Base-by-base conservation (phyloP, 2,888 invertebrate genomes). In the Gasteruption jaculator region DNA sequence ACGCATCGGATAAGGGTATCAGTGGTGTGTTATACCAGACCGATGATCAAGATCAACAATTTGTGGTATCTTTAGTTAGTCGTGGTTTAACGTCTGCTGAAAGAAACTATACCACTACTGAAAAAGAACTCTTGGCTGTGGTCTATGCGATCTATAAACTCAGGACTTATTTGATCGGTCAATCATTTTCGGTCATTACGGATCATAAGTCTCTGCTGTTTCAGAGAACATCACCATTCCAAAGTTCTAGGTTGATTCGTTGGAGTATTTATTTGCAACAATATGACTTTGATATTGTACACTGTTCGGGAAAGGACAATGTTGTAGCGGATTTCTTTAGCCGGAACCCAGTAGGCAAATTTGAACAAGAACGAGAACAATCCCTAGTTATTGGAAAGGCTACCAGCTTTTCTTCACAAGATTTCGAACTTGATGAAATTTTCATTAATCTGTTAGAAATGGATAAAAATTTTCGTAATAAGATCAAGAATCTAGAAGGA, bases 191-290 rank as follows among this genome's bases (percentile, higher is more conserved):
- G 1, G 45, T 61, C 3, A 30, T 48, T 12, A 58, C 55, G 1
- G 61, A 61, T 34, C 57, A 60, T 40, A 48, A 52, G 11, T 43
- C 52, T 0, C 32, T 61, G 2, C 49, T 45, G 0, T 61, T 58
- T 40, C 20, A 62, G 8, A 39, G 42, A 16, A 43, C 34, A 1
- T 57, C 61, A 34, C 41, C 51, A 16, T 34, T 59, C 10, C 38
- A 46, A 3, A 47, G 34, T 22, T 38, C 49, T 2, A 36, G 57
- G 4, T 21, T 61, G 1, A 49, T 43, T 10, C 24, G 63, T 2
- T 63, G 60, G 58, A 41, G 46, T 11, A 14, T 52, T 1, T 46
- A 41, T 16, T 30, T 59, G 8, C 53, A 57, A 24, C 53, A 54
- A 31, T 62, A 53, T 38, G 34, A 49, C 22, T 60, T 52, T 33